phyloP scores from a whole-genome alignment of 2,797 vertebrate genomes.

The Protosalanx chinensis region DNA sequence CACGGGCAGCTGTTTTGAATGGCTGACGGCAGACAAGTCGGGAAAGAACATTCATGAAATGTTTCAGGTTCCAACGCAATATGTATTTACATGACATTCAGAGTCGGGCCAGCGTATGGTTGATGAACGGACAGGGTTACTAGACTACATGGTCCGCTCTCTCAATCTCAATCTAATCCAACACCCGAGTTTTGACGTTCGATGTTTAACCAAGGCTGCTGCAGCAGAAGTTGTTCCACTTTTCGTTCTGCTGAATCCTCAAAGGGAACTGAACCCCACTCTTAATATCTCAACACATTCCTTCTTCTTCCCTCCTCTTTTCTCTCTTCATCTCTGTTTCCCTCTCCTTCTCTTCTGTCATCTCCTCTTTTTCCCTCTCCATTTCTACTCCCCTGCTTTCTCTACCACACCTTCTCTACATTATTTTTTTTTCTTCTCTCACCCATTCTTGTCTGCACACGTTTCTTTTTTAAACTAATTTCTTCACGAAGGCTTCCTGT shows the following conservation, averaged over 20 bases:
- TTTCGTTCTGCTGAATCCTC: background rate
- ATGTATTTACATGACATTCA: too few species aligned
- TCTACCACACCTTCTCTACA: background rate
- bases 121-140: too few species aligned
- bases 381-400: background rate
- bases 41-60: too few species aligned
- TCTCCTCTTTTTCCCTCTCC: background rate
- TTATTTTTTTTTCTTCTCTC: background rate
- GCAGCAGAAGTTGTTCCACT: background rate
- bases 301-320: constrained; percentile 37
- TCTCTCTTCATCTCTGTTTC: constrained; percentile 11
- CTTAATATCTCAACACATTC: constrained; percentile 19
- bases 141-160: too few species aligned
- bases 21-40: too few species aligned
- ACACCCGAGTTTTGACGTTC: background rate
- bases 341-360: background rate
- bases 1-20: too few species aligned
- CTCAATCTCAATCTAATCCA: background rate
- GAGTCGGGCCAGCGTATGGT: too few species aligned
- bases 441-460: background rate
- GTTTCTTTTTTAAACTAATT: background rate
- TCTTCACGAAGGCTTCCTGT: background rate
- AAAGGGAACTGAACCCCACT: background rate
- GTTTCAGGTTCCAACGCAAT: too few species aligned
- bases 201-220: background rate